Conservation (phyloP, 2,888 invertebrate species). For the Orthosia gothica region DNA sequence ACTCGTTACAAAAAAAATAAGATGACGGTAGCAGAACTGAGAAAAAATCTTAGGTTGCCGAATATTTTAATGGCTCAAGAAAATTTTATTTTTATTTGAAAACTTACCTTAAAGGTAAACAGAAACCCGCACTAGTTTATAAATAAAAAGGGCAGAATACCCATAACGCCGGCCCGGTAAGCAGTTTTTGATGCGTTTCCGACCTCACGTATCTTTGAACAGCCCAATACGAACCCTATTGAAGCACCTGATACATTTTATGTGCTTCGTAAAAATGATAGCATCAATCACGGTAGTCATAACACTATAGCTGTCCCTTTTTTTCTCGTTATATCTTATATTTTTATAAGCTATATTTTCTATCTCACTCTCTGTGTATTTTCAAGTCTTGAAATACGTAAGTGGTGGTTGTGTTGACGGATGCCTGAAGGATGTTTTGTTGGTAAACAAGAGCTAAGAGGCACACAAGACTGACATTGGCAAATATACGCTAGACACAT, state of each 20-base stretch:
- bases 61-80: background rate
- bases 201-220: constrained; percentile 62
- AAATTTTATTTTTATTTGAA: constrained; percentile 3
- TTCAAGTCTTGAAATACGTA: constrained; percentile 35
- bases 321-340: constrained; percentile 2
- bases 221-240: constrained; percentile 39
- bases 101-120: constrained; percentile 18
- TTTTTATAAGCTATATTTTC: background rate
- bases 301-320: constrained; percentile 36
- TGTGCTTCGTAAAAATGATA: constrained; percentile 58
- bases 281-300: constrained; percentile 57
- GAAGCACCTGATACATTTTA: constrained; percentile 65
- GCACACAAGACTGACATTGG: constrained; percentile 8
- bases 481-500: constrained; percentile 10
- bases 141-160: constrained; percentile 32
- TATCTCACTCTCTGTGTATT: constrained; percentile 33
- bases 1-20: too few species aligned
- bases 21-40: too few species aligned
- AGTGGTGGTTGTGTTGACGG: constrained; percentile 23
- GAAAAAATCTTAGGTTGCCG: too few species aligned
- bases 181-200: constrained; percentile 66
- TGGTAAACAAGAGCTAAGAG: constrained; percentile 28
- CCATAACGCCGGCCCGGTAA: constrained; percentile 44
- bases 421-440: constrained; percentile 21
- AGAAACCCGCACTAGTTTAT: constrained; percentile 35